Evolutionary conservation across 2,888 invertebrate species (phyloP).

Genomic region (Drosophila tanythrix): DNA sequence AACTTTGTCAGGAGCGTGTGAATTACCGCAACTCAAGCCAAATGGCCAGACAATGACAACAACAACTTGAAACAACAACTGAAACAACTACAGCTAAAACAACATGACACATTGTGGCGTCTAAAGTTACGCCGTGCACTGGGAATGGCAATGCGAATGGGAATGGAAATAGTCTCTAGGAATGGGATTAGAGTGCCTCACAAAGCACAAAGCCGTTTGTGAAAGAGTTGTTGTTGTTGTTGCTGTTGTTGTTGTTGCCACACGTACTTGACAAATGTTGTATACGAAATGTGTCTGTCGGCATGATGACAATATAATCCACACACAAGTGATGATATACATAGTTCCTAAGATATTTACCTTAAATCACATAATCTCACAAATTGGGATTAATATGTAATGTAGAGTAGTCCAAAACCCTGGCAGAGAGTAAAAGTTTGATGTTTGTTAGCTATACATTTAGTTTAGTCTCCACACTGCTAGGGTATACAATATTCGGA

Average conservation of each 20-base stretch:
- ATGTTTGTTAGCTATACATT: no score
- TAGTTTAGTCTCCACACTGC: background rate
- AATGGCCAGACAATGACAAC: constrained; percentile 13
- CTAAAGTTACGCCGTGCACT: constrained; percentile 45
- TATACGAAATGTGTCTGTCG: constrained; percentile 22
- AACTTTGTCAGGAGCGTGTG: constrained; percentile 50
- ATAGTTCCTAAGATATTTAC: no score
- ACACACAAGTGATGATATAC: constrained; percentile 7
- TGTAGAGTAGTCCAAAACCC: background rate
- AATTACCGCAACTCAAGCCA: constrained; percentile 56
- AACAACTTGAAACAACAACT: constrained; percentile 5
- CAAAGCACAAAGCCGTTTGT: constrained; percentile 6
- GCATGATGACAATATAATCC: constrained; percentile 15
- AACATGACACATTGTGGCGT: constrained; percentile 40
- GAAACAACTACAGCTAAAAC: constrained; percentile 7
- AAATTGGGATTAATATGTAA: background rate
- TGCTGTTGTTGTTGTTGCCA: constrained; percentile 20
- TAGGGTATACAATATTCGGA: background rate
- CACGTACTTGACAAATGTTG: constrained; percentile 47
- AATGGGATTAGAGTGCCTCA: background rate
- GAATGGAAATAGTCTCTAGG: constrained; percentile 28
- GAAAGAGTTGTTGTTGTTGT: constrained; percentile 1
- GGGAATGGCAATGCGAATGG: constrained; percentile 7
- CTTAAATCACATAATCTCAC: background rate
- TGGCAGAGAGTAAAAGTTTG: no score